Conservation (phyloP, 1,140 invertebrate genomes). For the Papilio polyxenes region DNA sequence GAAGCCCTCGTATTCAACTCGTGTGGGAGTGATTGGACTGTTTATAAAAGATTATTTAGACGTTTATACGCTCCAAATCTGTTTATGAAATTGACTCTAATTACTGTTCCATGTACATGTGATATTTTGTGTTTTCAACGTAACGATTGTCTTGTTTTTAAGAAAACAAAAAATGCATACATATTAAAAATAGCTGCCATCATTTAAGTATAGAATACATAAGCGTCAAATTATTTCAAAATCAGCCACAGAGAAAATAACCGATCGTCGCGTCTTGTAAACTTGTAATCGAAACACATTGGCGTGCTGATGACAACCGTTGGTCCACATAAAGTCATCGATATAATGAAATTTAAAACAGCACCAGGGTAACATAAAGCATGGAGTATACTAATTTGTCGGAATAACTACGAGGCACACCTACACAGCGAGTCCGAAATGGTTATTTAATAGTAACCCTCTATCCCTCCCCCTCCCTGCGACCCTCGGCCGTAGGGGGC, state of each 20-base stretch:
- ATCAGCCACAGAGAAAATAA: too few relatives aligned
- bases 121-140: neutral
- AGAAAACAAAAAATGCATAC: too few relatives aligned
- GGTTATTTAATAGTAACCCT: conserved; percentile 78
- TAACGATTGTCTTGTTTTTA: conserved; percentile 18
- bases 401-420: conserved; percentile 65
- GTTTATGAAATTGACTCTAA: conserved; percentile 22
- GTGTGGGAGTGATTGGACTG: conserved; percentile 51
- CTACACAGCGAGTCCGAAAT: conserved; percentile 68
- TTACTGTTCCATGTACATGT: conserved; percentile 30
- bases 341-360: conserved; percentile 40
- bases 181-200: too few relatives aligned
- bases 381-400: conserved; percentile 62
- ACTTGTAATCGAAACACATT: neutral
- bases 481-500: conserved; percentile 41
- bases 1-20: conserved; percentile 53
- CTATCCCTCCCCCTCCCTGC: conserved; percentile 40
- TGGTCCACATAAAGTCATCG: neutral
- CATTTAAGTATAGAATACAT: neutral
- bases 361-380: conserved; percentile 60
- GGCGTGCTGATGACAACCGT: neutral
- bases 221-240: neutral
- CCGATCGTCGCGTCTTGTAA: neutral
- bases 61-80: conserved; percentile 32
- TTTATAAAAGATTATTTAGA: conserved; percentile 49